These are phyloP conservation scores for Eulemur rufifrons DNA, from an alignment of 2,113 vertebrate species.

Conservation along the genomic window DNA sequence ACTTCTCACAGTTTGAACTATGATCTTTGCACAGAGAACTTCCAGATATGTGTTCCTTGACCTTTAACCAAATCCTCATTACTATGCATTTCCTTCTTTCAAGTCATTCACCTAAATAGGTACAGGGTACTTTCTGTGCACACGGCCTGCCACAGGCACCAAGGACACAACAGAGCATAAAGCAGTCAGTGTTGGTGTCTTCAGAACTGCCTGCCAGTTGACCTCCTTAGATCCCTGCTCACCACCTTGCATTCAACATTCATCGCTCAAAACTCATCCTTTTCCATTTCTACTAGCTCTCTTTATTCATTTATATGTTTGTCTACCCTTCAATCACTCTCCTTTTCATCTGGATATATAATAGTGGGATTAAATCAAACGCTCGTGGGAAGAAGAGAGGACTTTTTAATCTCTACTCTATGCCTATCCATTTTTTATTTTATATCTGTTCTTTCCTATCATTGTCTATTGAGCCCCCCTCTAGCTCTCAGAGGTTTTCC, in stretches of 20 bases:
- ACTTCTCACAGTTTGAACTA: background rate
- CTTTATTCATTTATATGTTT: background rate
- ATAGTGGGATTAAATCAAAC: background rate
- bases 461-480: background rate
- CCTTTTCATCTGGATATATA: background rate
- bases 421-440: background rate
- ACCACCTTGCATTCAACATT: background rate
- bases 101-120: background rate
- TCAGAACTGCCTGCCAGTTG: background rate
- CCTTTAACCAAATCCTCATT: background rate
- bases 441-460: background rate
- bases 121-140: background rate
- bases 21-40: background rate
- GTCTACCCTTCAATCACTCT: background rate
- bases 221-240: background rate
- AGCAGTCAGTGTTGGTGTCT: background rate
- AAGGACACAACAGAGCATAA: background rate
- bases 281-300: background rate
- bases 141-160: background rate
- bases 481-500: background rate
- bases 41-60: background rate
- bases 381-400: background rate
- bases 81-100: background rate
- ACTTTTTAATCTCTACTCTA: background rate
- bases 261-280: background rate